These are phyloP conservation scores for Tetramorium simillimum DNA, from an alignment of 1,140 invertebrate species.

Conservation along the genomic window DNA sequence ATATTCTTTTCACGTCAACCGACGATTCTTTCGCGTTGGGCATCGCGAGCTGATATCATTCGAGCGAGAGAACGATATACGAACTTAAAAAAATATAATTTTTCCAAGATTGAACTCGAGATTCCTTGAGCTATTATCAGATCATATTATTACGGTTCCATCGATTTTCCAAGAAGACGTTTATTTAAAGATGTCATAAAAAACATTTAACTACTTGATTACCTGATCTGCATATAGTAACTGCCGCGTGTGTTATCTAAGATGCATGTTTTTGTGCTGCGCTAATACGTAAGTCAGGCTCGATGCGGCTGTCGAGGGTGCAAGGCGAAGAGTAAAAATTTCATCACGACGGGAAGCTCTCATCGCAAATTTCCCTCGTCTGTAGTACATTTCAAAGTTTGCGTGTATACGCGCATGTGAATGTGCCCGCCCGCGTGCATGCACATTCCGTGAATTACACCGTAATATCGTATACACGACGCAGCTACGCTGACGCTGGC, in stretches of 20 bases:
- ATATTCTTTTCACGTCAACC: not conserved
- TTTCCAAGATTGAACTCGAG: not conserved
- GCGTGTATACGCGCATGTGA: not conserved
- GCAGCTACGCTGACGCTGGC: constrained; percentile 20
- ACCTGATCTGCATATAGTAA: not conserved
- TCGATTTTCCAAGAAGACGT: not conserved
- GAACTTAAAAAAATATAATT: not conserved
- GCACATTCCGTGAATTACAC: constrained; percentile 25
- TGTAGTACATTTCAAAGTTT: not conserved
- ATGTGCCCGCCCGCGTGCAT: not conserved
- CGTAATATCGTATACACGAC: constrained; percentile 29
- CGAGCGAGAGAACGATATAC: not conserved
- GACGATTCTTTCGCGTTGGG: not conserved
- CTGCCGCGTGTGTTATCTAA: not conserved
- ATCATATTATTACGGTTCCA: not conserved
- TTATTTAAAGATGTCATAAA: not conserved
- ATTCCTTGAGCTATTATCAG: not conserved
- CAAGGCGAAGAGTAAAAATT: constrained; percentile 22
- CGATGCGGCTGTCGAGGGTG: not conserved
- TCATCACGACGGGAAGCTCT: not conserved
- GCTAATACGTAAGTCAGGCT: not conserved
- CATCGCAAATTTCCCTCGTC: not conserved
- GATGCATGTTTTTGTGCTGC: not conserved
- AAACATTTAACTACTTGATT: constrained; percentile 10
- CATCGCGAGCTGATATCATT: not conserved